A percentile compares a stretch with the other conserved stretches of the same genome.
phyloP scores from a whole-genome alignment of 2,888 invertebrate genomes.

The Agapostemon virescens region DNA sequence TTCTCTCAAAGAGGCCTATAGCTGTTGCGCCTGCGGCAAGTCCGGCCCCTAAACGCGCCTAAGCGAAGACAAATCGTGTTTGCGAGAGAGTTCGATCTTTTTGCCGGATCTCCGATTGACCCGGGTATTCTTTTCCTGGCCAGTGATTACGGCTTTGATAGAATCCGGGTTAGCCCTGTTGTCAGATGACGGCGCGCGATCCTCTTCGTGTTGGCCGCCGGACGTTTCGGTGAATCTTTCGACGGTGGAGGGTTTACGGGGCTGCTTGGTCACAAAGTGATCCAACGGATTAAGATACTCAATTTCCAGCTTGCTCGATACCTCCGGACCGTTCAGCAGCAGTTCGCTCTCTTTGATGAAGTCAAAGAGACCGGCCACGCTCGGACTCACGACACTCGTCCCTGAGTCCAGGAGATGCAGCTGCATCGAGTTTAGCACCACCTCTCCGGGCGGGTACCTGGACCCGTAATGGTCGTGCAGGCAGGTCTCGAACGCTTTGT shows the following conservation, averaged over 20 bases:
- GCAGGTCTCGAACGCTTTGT: slow-evolving; percentile 70
- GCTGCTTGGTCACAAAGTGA: slow-evolving; percentile 66
- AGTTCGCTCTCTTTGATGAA: slow-evolving; percentile 62
- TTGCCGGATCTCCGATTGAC: slow-evolving; percentile 47
- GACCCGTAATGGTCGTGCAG: slow-evolving; percentile 70
- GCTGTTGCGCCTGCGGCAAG: not conserved
- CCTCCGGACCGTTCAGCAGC: slow-evolving; percentile 22
- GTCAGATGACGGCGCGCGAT: slow-evolving; percentile 16
- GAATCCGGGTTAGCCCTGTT: slow-evolving; percentile 9
- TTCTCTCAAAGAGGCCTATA: slow-evolving; percentile 7
- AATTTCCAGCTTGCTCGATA: slow-evolving; percentile 60
- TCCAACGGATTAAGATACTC: slow-evolving; percentile 73
- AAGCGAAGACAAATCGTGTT: slow-evolving; percentile 35
- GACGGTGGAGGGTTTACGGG: slow-evolving; percentile 25
- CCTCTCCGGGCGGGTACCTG: slow-evolving; percentile 74
- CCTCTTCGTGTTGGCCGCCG: not conserved
- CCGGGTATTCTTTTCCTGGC: slow-evolving; percentile 32
- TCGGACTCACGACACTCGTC: slow-evolving; percentile 25
- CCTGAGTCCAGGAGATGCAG: slow-evolving; percentile 69
- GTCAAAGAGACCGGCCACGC: slow-evolving; percentile 62
- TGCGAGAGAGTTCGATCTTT: slow-evolving; percentile 35
- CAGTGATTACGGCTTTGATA: slow-evolving; percentile 38
- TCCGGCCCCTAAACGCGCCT: slow-evolving; percentile 17
- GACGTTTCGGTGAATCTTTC: slow-evolving; percentile 56
- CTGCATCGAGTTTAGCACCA: slow-evolving; percentile 75